These are phyloP conservation scores for Hydractinia echinata DNA, from an alignment of 30 jellyfish, hydroid and myxozoan genomes.

Conservation along the genomic window DNA sequence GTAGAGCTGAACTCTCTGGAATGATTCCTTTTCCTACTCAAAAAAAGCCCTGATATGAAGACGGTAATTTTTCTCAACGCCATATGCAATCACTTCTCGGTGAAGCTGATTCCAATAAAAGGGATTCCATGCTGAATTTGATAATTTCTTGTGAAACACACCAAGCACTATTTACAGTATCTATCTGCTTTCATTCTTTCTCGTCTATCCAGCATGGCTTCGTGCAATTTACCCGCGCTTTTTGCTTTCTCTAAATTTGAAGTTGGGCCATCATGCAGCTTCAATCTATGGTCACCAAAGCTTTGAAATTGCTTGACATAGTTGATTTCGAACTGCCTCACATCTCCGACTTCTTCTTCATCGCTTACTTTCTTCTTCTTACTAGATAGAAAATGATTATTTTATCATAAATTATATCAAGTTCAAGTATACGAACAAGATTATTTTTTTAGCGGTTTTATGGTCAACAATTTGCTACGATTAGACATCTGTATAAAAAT, in stretches of 20 bases:
- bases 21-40: no score
- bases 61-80: no score
- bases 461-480: background rate
- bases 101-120: no score
- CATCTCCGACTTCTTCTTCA: slow-evolving; percentile 72
- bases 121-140: background rate
- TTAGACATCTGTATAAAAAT: background rate
- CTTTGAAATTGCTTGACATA: slow-evolving; percentile 91
- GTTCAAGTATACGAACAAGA: background rate
- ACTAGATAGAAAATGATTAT: slow-evolving; percentile 27
- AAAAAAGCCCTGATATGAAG: no score
- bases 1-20: no score
- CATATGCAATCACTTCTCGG: no score
- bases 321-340: slow-evolving; percentile 78
- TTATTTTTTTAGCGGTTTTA: background rate
- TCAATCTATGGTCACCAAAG: slow-evolving; percentile 68
- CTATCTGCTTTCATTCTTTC: slow-evolving; percentile 96
- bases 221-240: slow-evolving; percentile 73
- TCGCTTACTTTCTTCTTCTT: slow-evolving; percentile 53
- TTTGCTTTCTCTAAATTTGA: slow-evolving; percentile 60
- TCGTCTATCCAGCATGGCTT: slow-evolving; percentile 96
- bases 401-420: background rate
- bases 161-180: slow-evolving; percentile 61
- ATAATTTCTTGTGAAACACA: background rate
- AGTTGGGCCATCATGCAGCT: slow-evolving; percentile 50